A percentile compares a stretch with the other conserved stretches of the same genome.
Conservation (phyloP, 2,888 invertebrate species). For the Polymixis flavicincta region DNA sequence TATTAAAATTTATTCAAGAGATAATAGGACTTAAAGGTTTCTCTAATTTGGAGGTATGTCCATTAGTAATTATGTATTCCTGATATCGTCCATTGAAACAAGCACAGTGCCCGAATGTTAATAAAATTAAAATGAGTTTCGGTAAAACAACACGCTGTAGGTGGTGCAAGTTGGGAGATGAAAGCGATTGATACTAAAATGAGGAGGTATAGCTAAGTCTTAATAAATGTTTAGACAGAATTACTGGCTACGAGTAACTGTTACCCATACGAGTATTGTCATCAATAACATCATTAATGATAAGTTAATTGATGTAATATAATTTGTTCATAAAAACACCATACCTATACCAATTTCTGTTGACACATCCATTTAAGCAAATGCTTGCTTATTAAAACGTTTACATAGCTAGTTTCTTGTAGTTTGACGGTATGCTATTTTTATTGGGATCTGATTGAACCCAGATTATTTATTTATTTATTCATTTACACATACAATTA, state of each 20-base stretch:
- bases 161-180: constrained; percentile 60
- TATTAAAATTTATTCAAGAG: constrained; percentile 69
- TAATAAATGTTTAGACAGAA: background rate
- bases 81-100: constrained; percentile 72
- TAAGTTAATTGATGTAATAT: background rate
- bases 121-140: constrained; percentile 78
- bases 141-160: constrained; percentile 69
- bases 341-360: background rate
- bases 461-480: too few relatives aligned
- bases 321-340: background rate
- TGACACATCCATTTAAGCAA: background rate
- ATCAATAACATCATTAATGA: background rate
- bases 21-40: constrained; percentile 71
- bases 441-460: background rate
- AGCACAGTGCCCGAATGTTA: constrained; percentile 73
- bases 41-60: constrained; percentile 75
- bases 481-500: too few relatives aligned
- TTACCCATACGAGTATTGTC: too few relatives aligned
- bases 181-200: constrained; percentile 24
- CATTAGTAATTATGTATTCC: constrained; percentile 79
- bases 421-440: background rate
- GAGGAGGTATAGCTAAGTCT: constrained; percentile 1
- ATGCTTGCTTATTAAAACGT: background rate
- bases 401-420: background rate
- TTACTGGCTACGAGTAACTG: too few relatives aligned